Conservation (phyloP, 1,140 invertebrate genomes). For the Capitella teleta region DNA sequence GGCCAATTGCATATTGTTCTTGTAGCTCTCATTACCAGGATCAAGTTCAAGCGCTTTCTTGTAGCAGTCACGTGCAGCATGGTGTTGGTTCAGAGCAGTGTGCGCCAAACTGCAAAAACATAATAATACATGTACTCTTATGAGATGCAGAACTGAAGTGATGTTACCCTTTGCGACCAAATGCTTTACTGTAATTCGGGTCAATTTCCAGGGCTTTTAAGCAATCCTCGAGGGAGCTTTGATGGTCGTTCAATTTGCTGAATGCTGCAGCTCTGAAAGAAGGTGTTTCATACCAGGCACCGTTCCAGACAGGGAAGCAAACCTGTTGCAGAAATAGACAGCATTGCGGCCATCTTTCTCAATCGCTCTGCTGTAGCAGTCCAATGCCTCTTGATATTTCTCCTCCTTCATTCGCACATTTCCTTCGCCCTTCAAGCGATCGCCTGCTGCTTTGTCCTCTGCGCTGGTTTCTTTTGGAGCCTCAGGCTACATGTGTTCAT, state of each 20-base stretch:
- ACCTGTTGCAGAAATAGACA: conserved; percentile 15
- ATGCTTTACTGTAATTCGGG: conserved; percentile 13
- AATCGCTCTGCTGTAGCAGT: conserved; percentile 11
- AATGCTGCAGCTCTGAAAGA: conserved; percentile 10
- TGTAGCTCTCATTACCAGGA: conserved; percentile 13
- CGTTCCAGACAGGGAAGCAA: too few relatives aligned
- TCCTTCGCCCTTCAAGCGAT: too few relatives aligned
- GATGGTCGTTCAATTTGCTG: conserved; percentile 10
- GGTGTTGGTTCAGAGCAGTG: conserved; percentile 9
- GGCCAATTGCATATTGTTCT: conserved; percentile 8
- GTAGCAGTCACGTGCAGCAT: conserved; percentile 10
- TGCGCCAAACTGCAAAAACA: conserved; percentile 10
- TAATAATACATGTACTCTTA: background rate
- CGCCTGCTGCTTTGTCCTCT: too few relatives aligned
- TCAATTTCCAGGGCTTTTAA: conserved; percentile 10
- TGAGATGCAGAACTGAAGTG: background rate
- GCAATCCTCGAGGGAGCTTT: conserved; percentile 10
- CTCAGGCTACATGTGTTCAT: too few relatives aligned
- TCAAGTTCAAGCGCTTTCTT: conserved; percentile 13
- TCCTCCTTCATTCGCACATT: conserved; percentile 14
- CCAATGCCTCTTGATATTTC: conserved; percentile 11
- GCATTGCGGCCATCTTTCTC: conserved; percentile 9
- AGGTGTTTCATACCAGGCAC: too few relatives aligned
- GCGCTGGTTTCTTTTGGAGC: too few relatives aligned
- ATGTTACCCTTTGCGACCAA: conserved; percentile 11